Evolutionary conservation across 2,888 invertebrate genomes (phyloP).

Genomic region (Gymnosoma rotundatum): DNA sequence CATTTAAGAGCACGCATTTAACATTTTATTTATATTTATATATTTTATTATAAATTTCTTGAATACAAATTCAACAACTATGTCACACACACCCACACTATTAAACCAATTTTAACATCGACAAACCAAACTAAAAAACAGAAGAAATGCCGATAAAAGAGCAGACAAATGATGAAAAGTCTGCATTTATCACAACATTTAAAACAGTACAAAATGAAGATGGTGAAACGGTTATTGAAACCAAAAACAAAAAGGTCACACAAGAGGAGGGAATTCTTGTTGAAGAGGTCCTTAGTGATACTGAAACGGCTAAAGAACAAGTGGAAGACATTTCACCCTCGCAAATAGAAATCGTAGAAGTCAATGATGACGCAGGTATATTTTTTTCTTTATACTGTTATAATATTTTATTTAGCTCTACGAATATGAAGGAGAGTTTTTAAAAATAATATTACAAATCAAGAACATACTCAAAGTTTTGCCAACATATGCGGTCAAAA

Average conservation of each 20-base stretch:
- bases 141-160: conserved; percentile 75
- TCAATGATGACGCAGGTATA: conserved; percentile 80
- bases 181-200: conserved; percentile 82
- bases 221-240: conserved; percentile 80
- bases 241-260: conserved; percentile 80
- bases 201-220: conserved; percentile 81
- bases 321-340: conserved; percentile 74
- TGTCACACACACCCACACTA: conserved; percentile 15
- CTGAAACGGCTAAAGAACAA: conserved; percentile 76
- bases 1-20: conserved; percentile 9
- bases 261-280: conserved; percentile 80
- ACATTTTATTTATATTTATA: conserved; percentile 39
- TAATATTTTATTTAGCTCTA: neutral
- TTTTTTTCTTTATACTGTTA: conserved; percentile 65
- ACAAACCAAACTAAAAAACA: conserved; percentile 72
- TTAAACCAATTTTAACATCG: conserved; percentile 26
- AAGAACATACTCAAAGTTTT: neutral
- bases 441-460: neutral
- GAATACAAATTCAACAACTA: conserved; percentile 30
- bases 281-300: conserved; percentile 81
- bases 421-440: neutral
- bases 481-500: conserved; percentile 8
- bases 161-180: conserved; percentile 79
- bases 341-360: conserved; percentile 80
- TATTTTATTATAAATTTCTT: conserved; percentile 31